Percentiles rank a stretch among this genome's conserved stretches.
Evolutionary conservation across 2,113 vertebrate genomes (phyloP).

Genomic region (Mungos mungo): DNA sequence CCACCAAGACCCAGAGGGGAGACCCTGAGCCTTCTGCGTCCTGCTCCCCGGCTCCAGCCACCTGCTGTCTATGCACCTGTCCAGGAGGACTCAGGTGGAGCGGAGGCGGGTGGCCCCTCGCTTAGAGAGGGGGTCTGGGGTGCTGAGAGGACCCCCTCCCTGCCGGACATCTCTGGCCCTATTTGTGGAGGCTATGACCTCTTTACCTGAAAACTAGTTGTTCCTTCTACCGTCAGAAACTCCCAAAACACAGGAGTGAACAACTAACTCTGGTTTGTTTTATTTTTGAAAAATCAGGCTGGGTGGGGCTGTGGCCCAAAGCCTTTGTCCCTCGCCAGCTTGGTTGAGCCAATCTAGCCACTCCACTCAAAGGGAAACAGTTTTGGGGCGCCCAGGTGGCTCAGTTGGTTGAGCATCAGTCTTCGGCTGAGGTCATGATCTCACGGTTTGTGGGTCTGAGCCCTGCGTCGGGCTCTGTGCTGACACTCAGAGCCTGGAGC

Average conservation of each 20-base stretch:
- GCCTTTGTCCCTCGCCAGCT: rapidly evolving
- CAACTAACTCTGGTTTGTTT: not conserved
- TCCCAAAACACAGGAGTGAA: not conserved
- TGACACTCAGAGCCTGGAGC: no score
- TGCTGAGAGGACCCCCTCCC: rapidly evolving
- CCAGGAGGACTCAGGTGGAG: not conserved
- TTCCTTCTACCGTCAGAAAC: rapidly evolving
- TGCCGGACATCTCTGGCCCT: not conserved
- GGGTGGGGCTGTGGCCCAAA: rapidly evolving
- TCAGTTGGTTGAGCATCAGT: no score
- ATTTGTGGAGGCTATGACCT: not conserved
- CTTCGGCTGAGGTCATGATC: no score
- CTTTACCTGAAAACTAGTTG: rapidly evolving
- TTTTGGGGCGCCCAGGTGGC: no score
- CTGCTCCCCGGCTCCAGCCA: not conserved
- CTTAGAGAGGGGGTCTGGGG: not conserved
- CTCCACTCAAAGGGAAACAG: not conserved
- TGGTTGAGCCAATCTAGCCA: not conserved
- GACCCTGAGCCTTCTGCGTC: not conserved
- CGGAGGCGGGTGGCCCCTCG: rapidly evolving
- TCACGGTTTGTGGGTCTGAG: no score
- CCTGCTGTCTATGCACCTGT: not conserved
- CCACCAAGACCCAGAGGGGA: not conserved
- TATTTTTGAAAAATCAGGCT: not conserved
- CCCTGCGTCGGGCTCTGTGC: no score